Percentiles rank a stretch among this genome's conserved stretches.
These are phyloP conservation scores for Calephelis virginiensis DNA, from an alignment of 1,140 invertebrate genomes.

Conservation along the genomic window DNA sequence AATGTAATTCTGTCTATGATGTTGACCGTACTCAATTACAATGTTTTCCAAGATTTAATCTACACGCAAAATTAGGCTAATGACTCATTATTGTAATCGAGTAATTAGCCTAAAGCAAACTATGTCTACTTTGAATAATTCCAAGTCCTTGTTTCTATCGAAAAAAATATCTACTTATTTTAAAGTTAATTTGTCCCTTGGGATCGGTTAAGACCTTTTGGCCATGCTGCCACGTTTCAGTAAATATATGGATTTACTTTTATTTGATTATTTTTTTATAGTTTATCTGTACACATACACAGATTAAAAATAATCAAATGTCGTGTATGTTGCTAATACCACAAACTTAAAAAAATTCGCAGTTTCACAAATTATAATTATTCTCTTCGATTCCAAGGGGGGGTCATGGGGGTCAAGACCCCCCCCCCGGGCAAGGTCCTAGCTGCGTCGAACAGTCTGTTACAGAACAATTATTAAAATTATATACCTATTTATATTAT, in stretches of 20 bases:
- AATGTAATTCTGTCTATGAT: not conserved
- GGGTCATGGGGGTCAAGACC: too few species aligned
- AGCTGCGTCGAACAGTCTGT: too few species aligned
- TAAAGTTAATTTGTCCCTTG: too few species aligned
- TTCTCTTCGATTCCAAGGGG: too few species aligned
- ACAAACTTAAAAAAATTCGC: not conserved
- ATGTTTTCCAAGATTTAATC: not conserved
- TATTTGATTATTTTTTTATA: not conserved
- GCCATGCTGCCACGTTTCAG: too few species aligned
- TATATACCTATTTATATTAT: too few species aligned
- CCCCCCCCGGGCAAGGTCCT: too few species aligned
- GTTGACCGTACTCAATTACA: not conserved
- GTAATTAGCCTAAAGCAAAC: slow-evolving; percentile 3
- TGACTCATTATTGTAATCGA: slow-evolving; percentile 3
- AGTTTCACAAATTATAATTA: not conserved
- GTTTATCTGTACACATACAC: not conserved
- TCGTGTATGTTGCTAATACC: not conserved
- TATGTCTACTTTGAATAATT: slow-evolving; percentile 9
- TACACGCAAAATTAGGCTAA: slow-evolving; percentile 1
- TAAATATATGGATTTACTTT: too few species aligned
- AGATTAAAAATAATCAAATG: not conserved
- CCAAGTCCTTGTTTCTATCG: not conserved
- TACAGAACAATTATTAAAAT: too few species aligned
- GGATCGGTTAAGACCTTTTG: too few species aligned
- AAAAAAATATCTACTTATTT: too few species aligned